Evolutionary conservation across 1,140 invertebrate genomes (phyloP).

Genomic region (Drosophila sp.): DNA sequence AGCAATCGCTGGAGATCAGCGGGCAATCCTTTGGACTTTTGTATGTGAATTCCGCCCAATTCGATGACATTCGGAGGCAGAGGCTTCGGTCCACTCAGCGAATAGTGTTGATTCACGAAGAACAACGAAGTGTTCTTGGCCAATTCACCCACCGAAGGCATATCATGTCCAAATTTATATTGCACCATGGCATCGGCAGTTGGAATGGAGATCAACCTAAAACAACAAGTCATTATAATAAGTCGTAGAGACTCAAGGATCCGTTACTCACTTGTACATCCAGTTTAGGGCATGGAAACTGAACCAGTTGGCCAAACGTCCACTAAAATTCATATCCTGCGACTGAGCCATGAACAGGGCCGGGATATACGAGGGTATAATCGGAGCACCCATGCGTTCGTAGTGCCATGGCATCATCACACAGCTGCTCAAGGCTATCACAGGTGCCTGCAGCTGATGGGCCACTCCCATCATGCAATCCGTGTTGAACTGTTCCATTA

Average conservation of each 20-base stretch:
- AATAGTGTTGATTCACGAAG: constrained; percentile 87
- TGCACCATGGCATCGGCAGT: constrained; percentile 64
- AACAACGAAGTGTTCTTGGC: constrained; percentile 85
- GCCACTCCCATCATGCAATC: constrained; percentile 87
- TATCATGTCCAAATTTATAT: constrained; percentile 83
- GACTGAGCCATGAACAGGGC: constrained; percentile 84
- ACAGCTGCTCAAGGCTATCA: constrained; percentile 85
- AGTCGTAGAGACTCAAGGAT: too few species aligned
- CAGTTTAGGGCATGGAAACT: constrained; percentile 60
- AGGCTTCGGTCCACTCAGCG: constrained; percentile 85
- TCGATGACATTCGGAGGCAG: constrained; percentile 87
- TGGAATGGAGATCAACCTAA: constrained; percentile 54
- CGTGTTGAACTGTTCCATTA: constrained; percentile 88
- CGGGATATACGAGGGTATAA: constrained; percentile 85
- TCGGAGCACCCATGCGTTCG: constrained; percentile 84
- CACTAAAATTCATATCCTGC: constrained; percentile 84
- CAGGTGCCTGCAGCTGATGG: constrained; percentile 86
- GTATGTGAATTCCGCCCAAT: constrained; percentile 87
- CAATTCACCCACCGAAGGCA: constrained; percentile 86
- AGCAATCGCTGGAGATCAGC: constrained; percentile 87
- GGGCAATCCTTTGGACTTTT: constrained; percentile 84
- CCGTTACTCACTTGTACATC: constrained; percentile 67
- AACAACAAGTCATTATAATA: background rate
- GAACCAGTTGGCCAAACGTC: constrained; percentile 83
- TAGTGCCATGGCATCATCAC: constrained; percentile 86